A percentile compares a stretch with the other conserved stretches of the same genome.
Evolutionary conservation across 2,797 vertebrate genomes (phyloP).

Genomic region (Calcarius lapponicus): DNA sequence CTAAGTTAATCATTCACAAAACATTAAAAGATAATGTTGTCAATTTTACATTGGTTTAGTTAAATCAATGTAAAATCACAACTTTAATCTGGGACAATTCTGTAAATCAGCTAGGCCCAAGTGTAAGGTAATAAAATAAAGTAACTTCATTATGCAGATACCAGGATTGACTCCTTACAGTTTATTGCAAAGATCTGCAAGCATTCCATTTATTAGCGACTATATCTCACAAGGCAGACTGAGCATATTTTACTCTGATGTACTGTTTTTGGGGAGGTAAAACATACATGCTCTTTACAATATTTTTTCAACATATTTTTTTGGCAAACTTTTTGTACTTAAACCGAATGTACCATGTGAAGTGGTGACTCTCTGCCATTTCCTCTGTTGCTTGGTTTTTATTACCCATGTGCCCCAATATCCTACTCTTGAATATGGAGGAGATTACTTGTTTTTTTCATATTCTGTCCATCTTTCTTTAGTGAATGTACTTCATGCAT

Average conservation of each 20-base stretch:
- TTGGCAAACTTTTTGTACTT: background rate
- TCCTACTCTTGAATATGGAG: background rate
- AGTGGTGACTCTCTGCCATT: background rate
- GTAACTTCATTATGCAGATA: background rate
- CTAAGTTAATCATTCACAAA: background rate
- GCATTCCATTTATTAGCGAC: background rate
- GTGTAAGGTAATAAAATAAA: background rate
- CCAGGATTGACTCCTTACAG: background rate
- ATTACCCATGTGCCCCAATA: background rate
- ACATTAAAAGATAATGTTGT: background rate
- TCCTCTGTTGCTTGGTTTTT: background rate
- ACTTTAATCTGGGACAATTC: background rate
- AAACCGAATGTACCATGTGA: background rate
- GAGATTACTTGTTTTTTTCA: background rate
- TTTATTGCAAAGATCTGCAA: background rate
- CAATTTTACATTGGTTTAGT: background rate
- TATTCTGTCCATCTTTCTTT: background rate
- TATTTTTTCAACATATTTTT: background rate
- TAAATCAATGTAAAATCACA: background rate
- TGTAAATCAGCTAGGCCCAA: background rate
- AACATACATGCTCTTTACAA: background rate
- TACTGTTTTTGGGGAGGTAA: background rate
- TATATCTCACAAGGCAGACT: background rate
- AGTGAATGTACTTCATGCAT: background rate
- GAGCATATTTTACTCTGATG: background rate